Evolutionary conservation across 37 sponge, comb jelly and placozoan species (phyloP).

Genomic region (Aphrocallistes beatrix): DNA sequence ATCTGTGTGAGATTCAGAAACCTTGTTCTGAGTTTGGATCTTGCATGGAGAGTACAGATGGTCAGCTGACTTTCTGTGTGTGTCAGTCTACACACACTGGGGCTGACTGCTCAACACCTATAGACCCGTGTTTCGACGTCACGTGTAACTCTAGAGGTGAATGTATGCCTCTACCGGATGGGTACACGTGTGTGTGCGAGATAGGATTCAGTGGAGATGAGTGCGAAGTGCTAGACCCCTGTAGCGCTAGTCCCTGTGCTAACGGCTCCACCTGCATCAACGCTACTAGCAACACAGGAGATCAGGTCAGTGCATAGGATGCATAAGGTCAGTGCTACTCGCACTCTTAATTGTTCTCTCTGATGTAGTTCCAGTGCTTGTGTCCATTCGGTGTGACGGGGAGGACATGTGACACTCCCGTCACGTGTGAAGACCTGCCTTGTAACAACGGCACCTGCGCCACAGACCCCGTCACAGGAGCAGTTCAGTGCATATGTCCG

Average conservation of each 20-base stretch:
- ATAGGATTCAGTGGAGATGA: constrained; percentile 31
- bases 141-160: constrained; percentile 41
- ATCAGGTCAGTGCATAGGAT: background rate
- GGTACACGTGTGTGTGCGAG: constrained; percentile 33
- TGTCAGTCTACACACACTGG: constrained; percentile 50
- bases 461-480: background rate
- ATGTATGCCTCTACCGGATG: constrained; percentile 29
- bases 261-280: background rate
- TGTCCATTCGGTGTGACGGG: background rate
- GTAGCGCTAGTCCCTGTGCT: background rate
- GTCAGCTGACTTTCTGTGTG: constrained; percentile 32
- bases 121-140: constrained; percentile 42
- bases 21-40: constrained; percentile 25
- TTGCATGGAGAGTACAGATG: constrained; percentile 41
- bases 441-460: background rate
- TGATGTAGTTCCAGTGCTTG: background rate
- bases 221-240: constrained; percentile 26
- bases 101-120: constrained; percentile 20
- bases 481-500: background rate
- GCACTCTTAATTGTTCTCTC: background rate
- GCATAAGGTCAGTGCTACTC: background rate
- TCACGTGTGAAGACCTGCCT: background rate
- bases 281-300: background rate
- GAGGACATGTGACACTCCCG: background rate
- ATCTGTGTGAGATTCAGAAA: constrained; percentile 20